Evolutionary conservation across 2,888 invertebrate species (phyloP).

Genomic region (Cheilosia soror): DNA sequence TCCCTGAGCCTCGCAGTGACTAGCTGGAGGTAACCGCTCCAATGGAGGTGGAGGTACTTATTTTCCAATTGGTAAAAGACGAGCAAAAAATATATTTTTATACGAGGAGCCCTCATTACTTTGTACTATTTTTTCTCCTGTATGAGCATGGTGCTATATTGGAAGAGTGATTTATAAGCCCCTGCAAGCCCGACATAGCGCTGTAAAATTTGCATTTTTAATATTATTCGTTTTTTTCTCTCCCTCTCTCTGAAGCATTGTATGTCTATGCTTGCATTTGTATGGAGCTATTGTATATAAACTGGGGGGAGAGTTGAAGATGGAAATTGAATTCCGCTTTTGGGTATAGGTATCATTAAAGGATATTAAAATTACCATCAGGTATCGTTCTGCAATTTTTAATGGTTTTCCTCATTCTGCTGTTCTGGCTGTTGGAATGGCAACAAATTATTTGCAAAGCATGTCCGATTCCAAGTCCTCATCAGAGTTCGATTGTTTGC

Average conservation of each 20-base stretch:
- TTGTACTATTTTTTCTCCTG: conserved; percentile 58
- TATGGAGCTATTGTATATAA: conserved; percentile 17
- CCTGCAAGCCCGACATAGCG: conserved; percentile 43
- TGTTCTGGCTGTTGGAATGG: background rate
- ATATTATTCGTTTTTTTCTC: conserved; percentile 46
- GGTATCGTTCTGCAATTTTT: conserved; percentile 60
- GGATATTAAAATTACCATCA: conserved; percentile 74
- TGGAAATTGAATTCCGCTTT: conserved; percentile 64
- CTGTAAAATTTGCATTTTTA: conserved; percentile 73
- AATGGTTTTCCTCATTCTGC: conserved; percentile 47
- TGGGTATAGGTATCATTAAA: conserved; percentile 65
- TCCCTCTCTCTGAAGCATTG: background rate
- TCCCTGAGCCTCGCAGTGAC: conserved; percentile 43
- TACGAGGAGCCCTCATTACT: conserved; percentile 61
- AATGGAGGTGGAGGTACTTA: conserved; percentile 56
- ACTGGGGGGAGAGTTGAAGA: conserved; percentile 11
- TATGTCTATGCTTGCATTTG: conserved; percentile 37
- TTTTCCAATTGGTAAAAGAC: conserved; percentile 54
- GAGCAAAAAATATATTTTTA: conserved; percentile 18
- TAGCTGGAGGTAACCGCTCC: too few species aligned
- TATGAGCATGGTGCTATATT: conserved; percentile 39
- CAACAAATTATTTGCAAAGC: conserved; percentile 46
- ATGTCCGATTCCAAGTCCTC: conserved; percentile 34
- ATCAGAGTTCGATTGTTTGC: conserved; percentile 50
- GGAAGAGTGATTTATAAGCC: conserved; percentile 73